A percentile compares a stretch with the other conserved stretches of the same genome.
Conservation (phyloP, 1,140 invertebrate genomes). For the Drosophila leontia region DNA sequence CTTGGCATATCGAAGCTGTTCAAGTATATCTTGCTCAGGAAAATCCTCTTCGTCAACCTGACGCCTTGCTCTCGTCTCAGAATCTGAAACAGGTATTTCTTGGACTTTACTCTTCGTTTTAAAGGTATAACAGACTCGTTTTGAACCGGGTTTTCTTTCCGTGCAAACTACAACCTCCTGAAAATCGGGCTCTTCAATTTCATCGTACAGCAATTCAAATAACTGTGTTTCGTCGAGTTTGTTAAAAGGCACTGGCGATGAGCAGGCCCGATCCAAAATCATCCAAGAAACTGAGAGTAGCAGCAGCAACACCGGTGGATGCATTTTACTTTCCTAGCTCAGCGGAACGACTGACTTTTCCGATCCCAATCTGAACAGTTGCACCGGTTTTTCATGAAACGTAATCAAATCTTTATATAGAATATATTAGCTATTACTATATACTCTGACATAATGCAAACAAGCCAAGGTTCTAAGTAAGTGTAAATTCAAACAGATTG, state of each 20-base stretch:
- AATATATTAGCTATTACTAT: too few relatives aligned
- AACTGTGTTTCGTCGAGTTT: not conserved
- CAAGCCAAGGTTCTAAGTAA: too few relatives aligned
- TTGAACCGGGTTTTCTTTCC: not conserved
- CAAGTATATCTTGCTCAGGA: not conserved
- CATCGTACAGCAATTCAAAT: too few relatives aligned
- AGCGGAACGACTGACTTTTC: not conserved
- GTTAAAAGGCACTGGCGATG: not conserved
- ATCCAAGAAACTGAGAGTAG: not conserved
- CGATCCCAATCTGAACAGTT: not conserved
- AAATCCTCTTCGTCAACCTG: not conserved
- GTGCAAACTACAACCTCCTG: not conserved
- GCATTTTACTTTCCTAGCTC: not conserved
- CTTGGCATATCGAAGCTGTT: not conserved
- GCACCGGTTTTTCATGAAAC: not conserved
- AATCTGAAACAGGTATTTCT: not conserved
- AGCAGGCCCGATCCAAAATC: not conserved
- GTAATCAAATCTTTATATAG: not conserved
- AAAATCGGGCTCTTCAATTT: too few relatives aligned
- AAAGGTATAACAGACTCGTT: not conserved
- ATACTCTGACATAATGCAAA: too few relatives aligned
- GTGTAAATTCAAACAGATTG: too few relatives aligned
- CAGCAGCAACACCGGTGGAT: not conserved
- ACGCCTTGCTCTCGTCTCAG: not conserved
- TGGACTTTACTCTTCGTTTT: not conserved